phyloP scores from a whole-genome alignment of 2,113 vertebrate genomes.

The Poicephalus gulielmi region DNA sequence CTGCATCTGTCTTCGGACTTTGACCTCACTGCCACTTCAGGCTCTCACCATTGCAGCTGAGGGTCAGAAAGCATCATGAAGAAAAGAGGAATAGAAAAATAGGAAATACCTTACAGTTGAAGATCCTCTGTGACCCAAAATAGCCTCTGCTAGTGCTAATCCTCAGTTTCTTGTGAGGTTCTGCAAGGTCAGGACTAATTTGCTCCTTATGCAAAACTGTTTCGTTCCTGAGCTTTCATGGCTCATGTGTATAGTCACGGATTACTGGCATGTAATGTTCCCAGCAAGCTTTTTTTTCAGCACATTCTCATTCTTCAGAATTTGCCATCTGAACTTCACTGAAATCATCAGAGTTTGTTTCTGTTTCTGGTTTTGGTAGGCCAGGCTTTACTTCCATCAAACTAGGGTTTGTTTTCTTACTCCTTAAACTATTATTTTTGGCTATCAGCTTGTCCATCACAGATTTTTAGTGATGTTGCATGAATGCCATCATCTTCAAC shows the following conservation, averaged over 20 bases:
- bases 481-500: not conserved
- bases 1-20: not conserved
- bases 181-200: not conserved
- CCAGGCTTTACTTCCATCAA: not conserved
- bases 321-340: not conserved
- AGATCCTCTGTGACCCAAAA: slow-evolving; percentile 10
- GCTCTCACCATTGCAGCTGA: not conserved
- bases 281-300: not conserved
- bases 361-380: not conserved
- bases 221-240: not conserved
- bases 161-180: not conserved
- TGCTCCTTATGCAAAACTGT: not conserved
- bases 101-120: not conserved
- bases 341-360: not conserved
- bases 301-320: not conserved
- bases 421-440: not conserved
- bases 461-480: not conserved
- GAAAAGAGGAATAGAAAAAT: slow-evolving; percentile 30
- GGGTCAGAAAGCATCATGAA: slow-evolving; percentile 11
- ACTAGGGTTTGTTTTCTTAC: not conserved
- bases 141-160: slow-evolving; percentile 4
- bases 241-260: not conserved
- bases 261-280: not conserved
- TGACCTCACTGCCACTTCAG: slow-evolving; percentile 1
- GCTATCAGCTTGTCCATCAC: not conserved